These are phyloP conservation scores for Thelaira solivaga DNA, from an alignment of 2,888 invertebrate genomes.

Conservation along the genomic window DNA sequence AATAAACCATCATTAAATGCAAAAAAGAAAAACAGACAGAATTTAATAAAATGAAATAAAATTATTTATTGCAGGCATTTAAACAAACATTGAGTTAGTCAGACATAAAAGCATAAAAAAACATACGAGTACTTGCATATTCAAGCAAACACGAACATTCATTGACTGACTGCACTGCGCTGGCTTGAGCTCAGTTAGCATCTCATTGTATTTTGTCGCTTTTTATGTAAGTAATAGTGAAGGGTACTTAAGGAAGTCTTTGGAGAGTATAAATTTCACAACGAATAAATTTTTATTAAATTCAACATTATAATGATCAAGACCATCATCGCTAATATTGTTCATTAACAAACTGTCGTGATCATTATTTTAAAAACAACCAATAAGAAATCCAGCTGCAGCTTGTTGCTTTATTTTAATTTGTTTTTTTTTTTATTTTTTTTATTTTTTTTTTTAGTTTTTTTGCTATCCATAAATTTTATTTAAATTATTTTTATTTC, in stretches of 20 bases:
- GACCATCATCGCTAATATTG: background rate
- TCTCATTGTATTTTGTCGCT: constrained; percentile 13
- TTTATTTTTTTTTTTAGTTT: background rate
- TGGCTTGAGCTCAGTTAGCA: constrained; percentile 26
- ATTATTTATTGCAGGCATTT: constrained; percentile 56
- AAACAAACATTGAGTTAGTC: constrained; percentile 56
- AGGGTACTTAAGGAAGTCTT: constrained; percentile 58
- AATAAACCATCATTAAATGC: constrained; percentile 4
- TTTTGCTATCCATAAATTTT: background rate
- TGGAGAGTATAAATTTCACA: constrained; percentile 25
- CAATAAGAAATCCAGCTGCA: background rate
- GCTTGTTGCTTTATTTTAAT: background rate
- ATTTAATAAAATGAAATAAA: constrained; percentile 52
- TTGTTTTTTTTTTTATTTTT: background rate
- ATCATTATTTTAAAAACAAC: constrained; percentile 18
- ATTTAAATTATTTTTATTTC: constrained; percentile 2
- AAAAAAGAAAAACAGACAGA: constrained; percentile 16
- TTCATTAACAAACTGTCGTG: constrained; percentile 13
- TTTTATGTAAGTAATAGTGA: constrained; percentile 5
- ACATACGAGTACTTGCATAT: constrained; percentile 1
- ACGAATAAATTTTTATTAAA: constrained; percentile 36
- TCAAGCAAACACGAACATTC: constrained; percentile 7
- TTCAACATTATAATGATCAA: constrained; percentile 5
- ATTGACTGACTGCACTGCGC: constrained; percentile 4
- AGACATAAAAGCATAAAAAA: constrained; percentile 36